A percentile compares a stretch with the other conserved stretches of the same genome.
Evolutionary conservation across 2,113 vertebrate species (phyloP).

Genomic region (Poeciliopsis retropinna): DNA sequence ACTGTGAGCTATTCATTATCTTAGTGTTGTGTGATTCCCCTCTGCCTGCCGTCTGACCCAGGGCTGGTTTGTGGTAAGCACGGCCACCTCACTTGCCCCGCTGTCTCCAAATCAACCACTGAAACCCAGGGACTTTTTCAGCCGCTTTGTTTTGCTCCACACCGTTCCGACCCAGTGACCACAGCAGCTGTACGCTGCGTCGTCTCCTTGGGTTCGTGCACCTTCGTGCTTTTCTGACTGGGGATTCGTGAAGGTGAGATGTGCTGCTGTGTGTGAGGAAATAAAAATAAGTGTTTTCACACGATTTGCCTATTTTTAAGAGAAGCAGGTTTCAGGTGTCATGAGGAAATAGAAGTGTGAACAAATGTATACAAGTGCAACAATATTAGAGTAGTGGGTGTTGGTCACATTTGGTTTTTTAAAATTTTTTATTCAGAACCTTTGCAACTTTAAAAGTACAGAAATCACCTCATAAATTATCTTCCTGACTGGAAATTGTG

Average conservation of each 20-base stretch:
- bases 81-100: constrained; percentile 75
- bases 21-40: constrained; percentile 75
- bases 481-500: no score
- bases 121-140: constrained; percentile 82
- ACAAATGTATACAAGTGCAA: constrained; percentile 33
- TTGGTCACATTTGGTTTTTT: not conserved
- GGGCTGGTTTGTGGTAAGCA: constrained; percentile 63
- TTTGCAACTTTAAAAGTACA: no score
- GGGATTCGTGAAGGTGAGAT: not conserved
- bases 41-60: constrained; percentile 55
- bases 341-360: constrained; percentile 22
- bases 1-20: constrained; percentile 69
- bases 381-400: not conserved
- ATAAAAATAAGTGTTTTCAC: constrained; percentile 42
- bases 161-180: constrained; percentile 41
- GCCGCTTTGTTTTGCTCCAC: constrained; percentile 27
- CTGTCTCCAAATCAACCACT: constrained; percentile 77
- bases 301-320: constrained; percentile 55
- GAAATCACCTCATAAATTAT: no score
- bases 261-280: constrained; percentile 35
- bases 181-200: constrained; percentile 19
- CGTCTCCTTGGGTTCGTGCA: constrained; percentile 26
- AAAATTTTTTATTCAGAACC: no score
- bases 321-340: constrained; percentile 49
- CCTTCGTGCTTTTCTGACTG: not conserved